Percentiles rank a stretch among this genome's conserved stretches.
These are phyloP conservation scores for Theodoxus fluviatilis DNA, from an alignment of 2,888 invertebrate genomes.

Conservation along the genomic window DNA sequence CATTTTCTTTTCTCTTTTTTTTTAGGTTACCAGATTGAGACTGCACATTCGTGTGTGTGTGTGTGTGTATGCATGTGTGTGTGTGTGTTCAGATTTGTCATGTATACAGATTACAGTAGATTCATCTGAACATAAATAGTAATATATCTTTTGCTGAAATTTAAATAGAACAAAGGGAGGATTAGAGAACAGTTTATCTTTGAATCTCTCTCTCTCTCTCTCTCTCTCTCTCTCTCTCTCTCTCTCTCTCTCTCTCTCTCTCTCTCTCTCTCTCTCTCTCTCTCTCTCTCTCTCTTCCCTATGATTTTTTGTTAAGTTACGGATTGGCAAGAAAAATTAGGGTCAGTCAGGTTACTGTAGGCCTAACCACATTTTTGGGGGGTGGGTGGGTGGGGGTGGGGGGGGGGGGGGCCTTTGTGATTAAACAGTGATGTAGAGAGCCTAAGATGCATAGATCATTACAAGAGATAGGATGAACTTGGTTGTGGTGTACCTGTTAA, in stretches of 20 bases:
- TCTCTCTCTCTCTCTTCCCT: constrained; percentile 28
- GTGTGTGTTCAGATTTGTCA: constrained; percentile 3
- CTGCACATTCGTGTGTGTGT: neutral
- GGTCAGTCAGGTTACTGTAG: too few species aligned
- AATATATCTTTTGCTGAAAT: neutral
- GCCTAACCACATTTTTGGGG: too few species aligned
- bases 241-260: neutral
- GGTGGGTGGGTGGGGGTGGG: too few species aligned
- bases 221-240: neutral
- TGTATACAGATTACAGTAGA: neutral
- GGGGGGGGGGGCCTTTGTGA: too few species aligned
- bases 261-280: constrained; percentile 25
- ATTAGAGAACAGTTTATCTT: neutral
- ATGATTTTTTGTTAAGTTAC: too few species aligned
- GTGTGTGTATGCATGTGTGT: neutral
- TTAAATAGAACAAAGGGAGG: neutral
- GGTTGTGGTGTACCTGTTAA: too few species aligned
- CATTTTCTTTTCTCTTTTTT: neutral
- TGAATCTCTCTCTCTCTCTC: neutral
- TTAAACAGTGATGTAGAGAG: too few species aligned
- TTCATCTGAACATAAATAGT: neutral
- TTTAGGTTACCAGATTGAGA: neutral
- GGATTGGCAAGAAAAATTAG: too few species aligned
- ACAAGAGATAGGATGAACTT: too few species aligned
- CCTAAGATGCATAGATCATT: too few species aligned